phyloP scores from a whole-genome alignment of 2,797 vertebrate species.

The Eremophila alpestris region DNA sequence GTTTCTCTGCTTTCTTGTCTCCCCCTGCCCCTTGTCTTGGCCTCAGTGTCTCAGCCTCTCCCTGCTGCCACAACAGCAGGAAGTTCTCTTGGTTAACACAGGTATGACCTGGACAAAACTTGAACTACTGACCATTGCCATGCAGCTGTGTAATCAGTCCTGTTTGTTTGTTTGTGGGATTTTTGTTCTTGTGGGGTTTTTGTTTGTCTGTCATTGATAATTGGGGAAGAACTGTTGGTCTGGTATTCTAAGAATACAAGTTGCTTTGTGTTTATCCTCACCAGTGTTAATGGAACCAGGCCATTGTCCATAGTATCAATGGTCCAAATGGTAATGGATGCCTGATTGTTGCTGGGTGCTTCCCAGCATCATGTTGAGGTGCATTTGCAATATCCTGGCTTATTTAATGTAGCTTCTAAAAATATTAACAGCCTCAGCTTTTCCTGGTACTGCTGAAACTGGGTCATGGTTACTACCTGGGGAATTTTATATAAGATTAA shows the following conservation, averaged over 20 bases:
- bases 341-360: not conserved
- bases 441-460: not conserved
- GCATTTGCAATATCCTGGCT: not conserved
- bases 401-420: not conserved
- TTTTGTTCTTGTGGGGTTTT: not conserved
- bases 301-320: fast-evolving
- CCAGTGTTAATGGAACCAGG: fast-evolving
- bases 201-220: not conserved
- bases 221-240: not conserved
- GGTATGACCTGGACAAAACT: not conserved
- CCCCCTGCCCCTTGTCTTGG: not conserved
- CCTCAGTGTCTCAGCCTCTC: not conserved
- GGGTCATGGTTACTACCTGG: not conserved
- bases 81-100: not conserved
- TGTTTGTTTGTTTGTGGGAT: not conserved
- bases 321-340: not conserved
- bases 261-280: not conserved
- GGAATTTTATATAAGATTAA: slow-evolving; percentile 21
- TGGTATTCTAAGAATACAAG: not conserved
- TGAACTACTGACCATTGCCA: not conserved
- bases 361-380: not conserved
- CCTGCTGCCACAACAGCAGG: not conserved
- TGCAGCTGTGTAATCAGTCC: not conserved
- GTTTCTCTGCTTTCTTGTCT: not conserved
- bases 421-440: not conserved